These are phyloP conservation scores for Dryoscopus gambensis DNA, from an alignment of 2,113 vertebrate species.

Conservation along the genomic window DNA sequence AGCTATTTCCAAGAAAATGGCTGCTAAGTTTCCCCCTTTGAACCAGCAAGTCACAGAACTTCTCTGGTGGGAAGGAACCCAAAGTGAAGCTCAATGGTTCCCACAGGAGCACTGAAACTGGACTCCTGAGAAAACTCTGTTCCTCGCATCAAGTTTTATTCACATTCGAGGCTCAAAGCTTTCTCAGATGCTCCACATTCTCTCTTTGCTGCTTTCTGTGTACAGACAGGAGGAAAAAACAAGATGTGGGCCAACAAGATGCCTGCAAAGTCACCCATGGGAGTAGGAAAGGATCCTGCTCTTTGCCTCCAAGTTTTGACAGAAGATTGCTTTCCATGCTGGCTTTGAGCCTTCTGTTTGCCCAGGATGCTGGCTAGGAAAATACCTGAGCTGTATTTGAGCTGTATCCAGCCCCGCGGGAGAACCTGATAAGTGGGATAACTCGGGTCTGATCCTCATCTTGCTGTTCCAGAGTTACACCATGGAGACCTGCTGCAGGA, in stretches of 20 bases:
- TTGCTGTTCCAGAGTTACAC: background rate
- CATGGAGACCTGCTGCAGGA: background rate
- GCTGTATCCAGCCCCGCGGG: background rate
- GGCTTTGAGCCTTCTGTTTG: background rate
- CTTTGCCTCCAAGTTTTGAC: background rate
- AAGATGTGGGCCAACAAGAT: background rate
- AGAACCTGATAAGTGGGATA: background rate
- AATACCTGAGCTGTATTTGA: background rate
- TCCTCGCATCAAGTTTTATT: background rate
- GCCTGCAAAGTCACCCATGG: background rate
- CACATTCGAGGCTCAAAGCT: background rate
- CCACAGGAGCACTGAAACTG: background rate
- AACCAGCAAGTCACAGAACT: background rate
- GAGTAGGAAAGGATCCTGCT: background rate
- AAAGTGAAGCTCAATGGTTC: background rate
- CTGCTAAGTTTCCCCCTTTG: background rate
- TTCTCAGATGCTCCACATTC: background rate
- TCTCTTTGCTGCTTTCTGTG: background rate
- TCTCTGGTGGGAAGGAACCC: background rate
- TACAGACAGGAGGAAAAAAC: background rate
- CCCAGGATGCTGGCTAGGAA: background rate
- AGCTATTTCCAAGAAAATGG: background rate
- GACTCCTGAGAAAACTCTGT: background rate
- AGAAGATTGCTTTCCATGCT: background rate
- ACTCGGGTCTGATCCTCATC: accelerated